These are phyloP conservation scores for Halisarca cf. caerulea DNA, from an alignment of 37 sponge, comb jelly and placozoan genomes.

Conservation along the genomic window DNA sequence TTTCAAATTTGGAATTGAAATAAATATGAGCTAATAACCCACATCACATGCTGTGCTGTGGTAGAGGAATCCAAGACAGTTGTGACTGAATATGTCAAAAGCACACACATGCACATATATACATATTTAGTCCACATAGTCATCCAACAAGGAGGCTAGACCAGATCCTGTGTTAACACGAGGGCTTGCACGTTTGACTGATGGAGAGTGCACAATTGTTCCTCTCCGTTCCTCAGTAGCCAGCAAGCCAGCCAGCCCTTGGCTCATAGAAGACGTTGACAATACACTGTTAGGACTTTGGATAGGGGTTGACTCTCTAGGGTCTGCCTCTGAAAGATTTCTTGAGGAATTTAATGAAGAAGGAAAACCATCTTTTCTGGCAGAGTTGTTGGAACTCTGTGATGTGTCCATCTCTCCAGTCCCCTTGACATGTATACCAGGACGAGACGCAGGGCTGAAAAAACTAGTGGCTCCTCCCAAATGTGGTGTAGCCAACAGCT, in stretches of 20 bases:
- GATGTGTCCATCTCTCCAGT: neutral
- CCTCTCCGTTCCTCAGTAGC: neutral
- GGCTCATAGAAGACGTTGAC: neutral
- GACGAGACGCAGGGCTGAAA: conserved; percentile 57
- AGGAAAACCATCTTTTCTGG: neutral
- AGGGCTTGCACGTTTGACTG: neutral
- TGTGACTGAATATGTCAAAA: no score
- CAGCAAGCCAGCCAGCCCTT: neutral
- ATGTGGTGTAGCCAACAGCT: conserved; percentile 79
- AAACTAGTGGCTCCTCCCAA: conserved; percentile 71
- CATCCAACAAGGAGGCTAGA: conserved; percentile 4
- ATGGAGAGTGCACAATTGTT: neutral
- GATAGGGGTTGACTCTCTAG: no score
- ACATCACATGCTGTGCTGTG: no score
- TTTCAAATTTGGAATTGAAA: no score
- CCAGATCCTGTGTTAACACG: neutral
- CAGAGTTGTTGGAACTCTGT: neutral
- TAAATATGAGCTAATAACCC: no score
- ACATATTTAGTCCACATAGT: conserved; percentile 1
- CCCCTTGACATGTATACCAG: conserved; percentile 75
- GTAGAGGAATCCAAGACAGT: no score
- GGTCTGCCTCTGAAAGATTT: no score
- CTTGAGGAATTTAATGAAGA: neutral
- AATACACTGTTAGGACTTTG: neutral
- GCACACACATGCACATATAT: no score